Evolutionary conservation across 1,140 invertebrate genomes (phyloP), one percentile per base, ranked within the genome.

Genomic region (Cryptotermes secundus): DNA sequence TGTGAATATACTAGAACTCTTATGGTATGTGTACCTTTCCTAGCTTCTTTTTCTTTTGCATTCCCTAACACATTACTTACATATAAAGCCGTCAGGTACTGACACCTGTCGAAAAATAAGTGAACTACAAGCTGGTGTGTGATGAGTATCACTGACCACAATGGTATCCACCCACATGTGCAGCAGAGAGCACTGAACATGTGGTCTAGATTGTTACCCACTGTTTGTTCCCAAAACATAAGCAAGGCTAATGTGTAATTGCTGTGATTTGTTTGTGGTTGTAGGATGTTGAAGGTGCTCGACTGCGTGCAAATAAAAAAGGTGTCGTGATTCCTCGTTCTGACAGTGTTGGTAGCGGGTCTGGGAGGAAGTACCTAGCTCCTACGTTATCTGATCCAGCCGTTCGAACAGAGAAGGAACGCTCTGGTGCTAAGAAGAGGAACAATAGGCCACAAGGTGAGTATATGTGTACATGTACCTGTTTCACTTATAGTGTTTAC

Each of bases 361-460:
- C 95, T 4, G 95, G 96, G 0, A 92, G 96, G 84, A 97, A 97
- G 87, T 97, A 95, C 89, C 90, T 98, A 84, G 96, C 96, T 26
- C 96, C 97, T 35, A 97, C 96, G 0, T 89, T 97, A 79, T 97
- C 96, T 79, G 96, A 97, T 49, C 95, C 96, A 35, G 94, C 95
- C 82, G 92, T 94, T 35, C 90, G 95, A 65, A 91, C 93, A 19
- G 95, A 95, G 82, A 97, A 97, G 88, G 94, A 94, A 86, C 91
- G 93, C 85, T 90, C 92, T 59, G 91, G 90, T 81, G 89, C 92
- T 0, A 94, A 95, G 86, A 94, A 94, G 86, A 91, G 94, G 87
- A 94, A 93, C 86, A 92, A 89, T 79, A 90, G 94, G 87, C 89
- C 93, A 42, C 89, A 92, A 87, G 90, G 94, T 94, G 91, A 89